phyloP scores from a whole-genome alignment of 35 echinoderm and acorn worm genomes.

The Stichopus chloronotus region DNA sequence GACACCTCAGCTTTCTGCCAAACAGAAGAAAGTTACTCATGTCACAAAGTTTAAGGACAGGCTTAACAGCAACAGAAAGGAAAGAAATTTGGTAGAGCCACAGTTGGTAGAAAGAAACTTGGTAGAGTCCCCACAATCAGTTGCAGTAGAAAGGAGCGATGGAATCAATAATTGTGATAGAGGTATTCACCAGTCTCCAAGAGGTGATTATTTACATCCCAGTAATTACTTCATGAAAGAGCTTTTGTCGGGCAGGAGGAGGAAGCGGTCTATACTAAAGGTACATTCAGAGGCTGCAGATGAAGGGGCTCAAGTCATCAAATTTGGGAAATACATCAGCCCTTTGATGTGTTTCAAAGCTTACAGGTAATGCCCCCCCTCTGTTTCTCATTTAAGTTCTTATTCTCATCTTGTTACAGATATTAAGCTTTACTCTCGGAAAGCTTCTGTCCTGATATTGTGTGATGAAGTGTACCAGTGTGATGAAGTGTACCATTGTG shows the following conservation, averaged over 20 bases:
- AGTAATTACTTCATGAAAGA: slow-evolving; percentile 29
- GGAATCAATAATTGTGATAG: not conserved
- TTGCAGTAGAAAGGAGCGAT: not conserved
- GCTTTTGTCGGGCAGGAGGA: not conserved
- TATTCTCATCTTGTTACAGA: not conserved
- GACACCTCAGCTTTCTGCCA: slow-evolving; percentile 44
- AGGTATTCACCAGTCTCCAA: not conserved
- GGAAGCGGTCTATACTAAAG: not conserved
- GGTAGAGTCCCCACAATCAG: not conserved
- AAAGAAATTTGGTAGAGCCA: not conserved
- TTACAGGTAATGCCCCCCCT: slow-evolving; percentile 61
- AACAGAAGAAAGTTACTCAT: not conserved
- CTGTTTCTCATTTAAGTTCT: no score
- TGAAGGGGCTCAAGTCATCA: not conserved
- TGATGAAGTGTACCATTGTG: no score
- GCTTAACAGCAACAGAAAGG: not conserved
- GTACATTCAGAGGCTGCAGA: not conserved
- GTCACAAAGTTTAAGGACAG: not conserved
- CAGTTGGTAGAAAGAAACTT: not conserved
- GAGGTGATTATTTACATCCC: slow-evolving; percentile 31
- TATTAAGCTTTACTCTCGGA: not conserved
- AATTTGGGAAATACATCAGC: slow-evolving; percentile 17
- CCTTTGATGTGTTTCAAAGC: slow-evolving; percentile 67
- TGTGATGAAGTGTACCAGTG: no score
- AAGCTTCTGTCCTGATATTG: not conserved